Evolutionary conservation across 2,797 vertebrate genomes (phyloP).

Genomic region (Helicolenus hilgendorfi): DNA sequence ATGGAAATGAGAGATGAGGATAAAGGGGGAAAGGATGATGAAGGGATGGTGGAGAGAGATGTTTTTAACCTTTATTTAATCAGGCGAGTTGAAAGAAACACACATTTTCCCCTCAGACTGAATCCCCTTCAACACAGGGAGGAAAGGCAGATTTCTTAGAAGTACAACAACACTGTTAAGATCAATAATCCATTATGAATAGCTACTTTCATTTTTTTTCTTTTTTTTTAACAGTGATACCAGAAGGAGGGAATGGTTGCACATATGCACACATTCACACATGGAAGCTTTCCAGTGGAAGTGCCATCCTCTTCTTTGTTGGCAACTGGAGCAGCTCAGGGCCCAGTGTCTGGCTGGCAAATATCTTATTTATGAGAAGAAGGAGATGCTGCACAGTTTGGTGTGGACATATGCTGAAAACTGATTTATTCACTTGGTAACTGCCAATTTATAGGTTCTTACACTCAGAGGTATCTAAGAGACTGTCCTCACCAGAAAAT

Average conservation of each 20-base stretch:
- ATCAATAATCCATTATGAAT: neutral
- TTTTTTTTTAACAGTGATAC: neutral
- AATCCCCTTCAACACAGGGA: neutral
- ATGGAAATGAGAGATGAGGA: slow-evolving; percentile 23
- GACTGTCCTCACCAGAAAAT: neutral
- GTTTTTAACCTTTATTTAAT: slow-evolving; percentile 29
- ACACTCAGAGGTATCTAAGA: neutral
- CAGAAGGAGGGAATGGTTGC: slow-evolving; percentile 31
- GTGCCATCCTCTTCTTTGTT: slow-evolving; percentile 10
- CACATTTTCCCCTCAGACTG: neutral
- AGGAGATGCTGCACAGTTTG: slow-evolving; percentile 13
- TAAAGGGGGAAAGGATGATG: neutral
- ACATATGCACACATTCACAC: slow-evolving; percentile 53
- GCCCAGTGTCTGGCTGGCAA: neutral
- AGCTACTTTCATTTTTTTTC: neutral
- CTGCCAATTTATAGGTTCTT: neutral
- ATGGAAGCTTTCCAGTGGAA: slow-evolving; percentile 29
- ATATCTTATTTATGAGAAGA: neutral
- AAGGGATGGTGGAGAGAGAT: neutral
- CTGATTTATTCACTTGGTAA: neutral
- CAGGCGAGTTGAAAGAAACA: neutral
- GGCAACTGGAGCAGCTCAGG: slow-evolving; percentile 8
- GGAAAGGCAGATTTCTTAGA: neutral
- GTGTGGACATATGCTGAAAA: neutral
- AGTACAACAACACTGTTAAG: neutral